Base-by-base conservation (phyloP, 2,888 invertebrate species). In the Pristionchus mayeri region DNA sequence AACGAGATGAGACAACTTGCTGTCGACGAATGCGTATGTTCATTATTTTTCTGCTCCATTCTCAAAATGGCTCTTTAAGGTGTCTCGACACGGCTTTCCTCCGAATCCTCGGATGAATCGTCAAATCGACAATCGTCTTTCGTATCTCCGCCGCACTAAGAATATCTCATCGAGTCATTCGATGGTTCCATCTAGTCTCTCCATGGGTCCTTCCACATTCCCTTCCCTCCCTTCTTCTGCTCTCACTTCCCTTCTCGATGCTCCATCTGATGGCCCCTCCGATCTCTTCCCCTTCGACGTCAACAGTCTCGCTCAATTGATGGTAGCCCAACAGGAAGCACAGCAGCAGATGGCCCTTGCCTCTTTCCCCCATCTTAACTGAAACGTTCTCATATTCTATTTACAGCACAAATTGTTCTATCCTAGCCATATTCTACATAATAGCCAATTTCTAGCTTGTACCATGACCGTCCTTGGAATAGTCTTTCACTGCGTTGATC, bases 41-140 rank as follows among this genome's bases (percentile, higher is more conserved):
- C 21, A 44, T 84, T 27, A 54, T 34, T 57, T 57, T 57, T 27
- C 24, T 37, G 18, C 6, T 40, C 30, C 44, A 13, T 75, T 24
- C 40, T 40, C n/a, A n/a, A 44, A 67, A 11, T 34, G 6, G 40
- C 6, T 21, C 27, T 78, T 81, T 40, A 9, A 81, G 81, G 81
- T 81, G 81, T 30, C 40, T 60, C 86, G 88, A 9, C 84, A 89
- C 13, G 90, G 90, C 7, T 84, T 89, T 4, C 90, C 90, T 13
- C 86, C 86, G 34, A 89, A 90, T 52, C 88, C 90, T 7, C 82
- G 88, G 24, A 87, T 90, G 30, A 85, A 86, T 16, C 84, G 89
- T 78, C 90, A 90, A 67, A 87, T 90, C 37, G 90, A 90, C 85
- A 90, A 90, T 79, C 87, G 90, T 37, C 82, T 90, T 4, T 88